Percentiles rank a stretch among this genome's conserved stretches.
These are phyloP conservation scores for Lacerta agilis DNA, from an alignment of 2,797 vertebrate species.

Conservation along the genomic window DNA sequence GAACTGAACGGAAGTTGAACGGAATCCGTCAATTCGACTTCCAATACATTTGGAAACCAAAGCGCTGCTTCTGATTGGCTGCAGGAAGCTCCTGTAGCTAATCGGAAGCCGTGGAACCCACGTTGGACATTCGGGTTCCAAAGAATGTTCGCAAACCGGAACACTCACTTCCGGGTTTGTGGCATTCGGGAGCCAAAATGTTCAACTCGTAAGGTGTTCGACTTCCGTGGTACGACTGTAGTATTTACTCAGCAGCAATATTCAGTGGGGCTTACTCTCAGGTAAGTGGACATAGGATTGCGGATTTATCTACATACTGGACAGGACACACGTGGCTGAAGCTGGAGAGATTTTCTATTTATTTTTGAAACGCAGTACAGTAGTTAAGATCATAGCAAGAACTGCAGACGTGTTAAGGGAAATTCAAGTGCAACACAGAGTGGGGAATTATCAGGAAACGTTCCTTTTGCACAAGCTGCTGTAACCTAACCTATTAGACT, in stretches of 20 bases:
- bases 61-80: too few species aligned
- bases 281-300: not conserved
- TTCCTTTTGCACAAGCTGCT: not conserved
- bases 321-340: not conserved
- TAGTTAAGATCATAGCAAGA: slow-evolving; percentile 62
- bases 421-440: slow-evolving; percentile 45
- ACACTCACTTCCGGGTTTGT: too few species aligned
- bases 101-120: too few species aligned
- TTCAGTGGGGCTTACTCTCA: not conserved
- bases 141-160: too few species aligned
- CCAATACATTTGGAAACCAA: too few species aligned
- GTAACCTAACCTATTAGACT: slow-evolving; percentile 46
- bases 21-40: too few species aligned
- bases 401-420: slow-evolving; percentile 74
- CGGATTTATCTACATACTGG: not conserved
- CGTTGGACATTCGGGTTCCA: too few species aligned
- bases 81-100: too few species aligned
- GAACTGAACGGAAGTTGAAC: too few species aligned
- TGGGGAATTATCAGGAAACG: slow-evolving; percentile 54
- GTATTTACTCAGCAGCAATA: not conserved
- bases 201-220: too few species aligned
- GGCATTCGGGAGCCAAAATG: too few species aligned
- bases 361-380: not conserved
- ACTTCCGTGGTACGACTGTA: too few species aligned
- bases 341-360: not conserved